Evolutionary conservation across 2,113 vertebrate species (phyloP), one percentile per base, ranked within the genome.

Genomic region (Kryptolebias marmoratus): DNA sequence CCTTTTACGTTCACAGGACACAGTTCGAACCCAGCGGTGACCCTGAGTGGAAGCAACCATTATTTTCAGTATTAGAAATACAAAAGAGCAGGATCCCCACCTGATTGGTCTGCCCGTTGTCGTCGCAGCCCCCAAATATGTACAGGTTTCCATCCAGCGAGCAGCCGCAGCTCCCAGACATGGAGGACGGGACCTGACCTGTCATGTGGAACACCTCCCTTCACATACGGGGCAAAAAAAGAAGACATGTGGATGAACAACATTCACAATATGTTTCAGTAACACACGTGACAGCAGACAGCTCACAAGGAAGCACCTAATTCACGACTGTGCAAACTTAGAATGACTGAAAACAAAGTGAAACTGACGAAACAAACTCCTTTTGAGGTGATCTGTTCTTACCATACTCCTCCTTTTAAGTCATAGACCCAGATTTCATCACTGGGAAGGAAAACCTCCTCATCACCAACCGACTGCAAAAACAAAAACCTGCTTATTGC

Each of bases 341-440:
- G 22, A 9, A n/a, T 4, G 3, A n/a, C n/a, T 42, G 16, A 39
- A 39, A 7, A 58, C 8, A 32, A 22, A 2, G 12, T 42, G 12
- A 44, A 22, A 44, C 13, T 12, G 6, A 60, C 5, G 11, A 59
- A 31, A 4, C 11, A 27, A 5, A 44, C 11, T 13, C 11, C 1
- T 39, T 11, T 28, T 12, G 54, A 56, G 12, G 11, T 70, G 49
- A 39, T 31, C 18, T 60, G n/a, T 75, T 73, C 89, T 96, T 93
- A 97, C 96, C 97, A 99, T 71, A 95, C 81, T 4, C 96, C 96
- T 39, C 87, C 95, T 53, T 97, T 94, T 75, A 96, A 89, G 81
- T 98, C 96, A 76, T 97, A 98, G 49, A 94, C 90, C 97, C 97
- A 99, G 75, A 99, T 95, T 90, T 99, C 97, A 87, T 97, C 93